Evolutionary conservation across 2,888 invertebrate genomes (phyloP), one percentile per base, ranked within the genome.

Genomic region (Acanthosepion lycidas): DNA sequence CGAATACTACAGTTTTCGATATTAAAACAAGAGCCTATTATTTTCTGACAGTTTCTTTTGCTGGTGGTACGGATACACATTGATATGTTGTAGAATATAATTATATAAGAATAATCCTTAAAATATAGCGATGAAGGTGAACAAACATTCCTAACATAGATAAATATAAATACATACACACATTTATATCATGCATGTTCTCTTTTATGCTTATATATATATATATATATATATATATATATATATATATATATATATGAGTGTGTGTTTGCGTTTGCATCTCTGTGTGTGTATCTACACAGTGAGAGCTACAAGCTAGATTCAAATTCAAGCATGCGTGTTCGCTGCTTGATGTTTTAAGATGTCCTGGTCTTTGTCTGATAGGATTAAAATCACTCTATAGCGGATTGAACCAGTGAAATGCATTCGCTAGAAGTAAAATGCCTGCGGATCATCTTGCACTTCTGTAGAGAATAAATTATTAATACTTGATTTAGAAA

Each of bases 281-380:
- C 12, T n/a, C 1, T n/a, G 15, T 33, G 5, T n/a, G 18, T 15
- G 33, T 33, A n/a, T n/a, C n/a, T n/a, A 33, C 1, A 15, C 15
- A n/a, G n/a, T 78, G 78, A n/a, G n/a, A 12, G 12, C n/a, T n/a
- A n/a, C 12, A 12, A n/a, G 78, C n/a, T 12, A n/a, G 78, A 78
- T 78, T 9, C n/a, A 78, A n/a, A 78, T 78, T 78, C 78, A 78
- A 3, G n/a, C 78, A 78, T 78, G 78, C 78, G 78, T n/a, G n/a
- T 9, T 64, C n/a, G 15, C 2, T 78, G 78, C 78, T 28, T 78
- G 78, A 78, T 78, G 78, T 78, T 78, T 78, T 78, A 64, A 78
- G 78, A 78, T 78, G 78, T 78, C 78, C 78, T 78, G 78, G 78
- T 78, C 78, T n/a, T 78, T 78, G 78, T 78, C 78, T 78, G 28